Evolutionary conservation across 2,888 invertebrate species (phyloP).

Genomic region (Ormyrus nitidulus): DNA sequence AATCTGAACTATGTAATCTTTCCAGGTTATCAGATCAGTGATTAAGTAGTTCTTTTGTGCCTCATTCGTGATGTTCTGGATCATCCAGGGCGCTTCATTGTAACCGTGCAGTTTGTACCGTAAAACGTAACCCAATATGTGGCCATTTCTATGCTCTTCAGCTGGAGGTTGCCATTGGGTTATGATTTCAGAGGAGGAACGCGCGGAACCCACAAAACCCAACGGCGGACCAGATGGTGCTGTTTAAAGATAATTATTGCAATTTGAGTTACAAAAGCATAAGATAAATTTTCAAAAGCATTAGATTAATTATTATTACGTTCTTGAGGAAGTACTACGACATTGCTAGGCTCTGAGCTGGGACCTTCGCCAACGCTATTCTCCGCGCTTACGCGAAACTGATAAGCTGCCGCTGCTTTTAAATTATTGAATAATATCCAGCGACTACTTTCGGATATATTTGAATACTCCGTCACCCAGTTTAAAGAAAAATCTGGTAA

Average conservation of each 20-base stretch:
- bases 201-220: constrained; percentile 95
- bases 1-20: constrained; percentile 96
- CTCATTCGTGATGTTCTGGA: constrained; percentile 94
- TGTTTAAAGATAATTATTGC: constrained; percentile 69
- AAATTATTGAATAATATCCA: constrained; percentile 89
- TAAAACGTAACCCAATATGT: constrained; percentile 94
- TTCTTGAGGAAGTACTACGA: constrained; percentile 96
- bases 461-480: constrained; percentile 92
- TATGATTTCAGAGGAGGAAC: constrained; percentile 96
- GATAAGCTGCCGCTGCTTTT: constrained; percentile 96
- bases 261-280: too few species aligned
- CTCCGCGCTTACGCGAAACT: constrained; percentile 97
- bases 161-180: constrained; percentile 98
- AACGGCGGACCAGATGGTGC: constrained; percentile 97
- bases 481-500: constrained; percentile 90
- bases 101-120: constrained; percentile 94
- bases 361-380: constrained; percentile 97
- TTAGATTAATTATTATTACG: constrained; percentile 79
- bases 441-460: constrained; percentile 87
- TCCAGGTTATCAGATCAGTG: constrained; percentile 96
- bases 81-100: constrained; percentile 90
- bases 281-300: too few species aligned
- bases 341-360: constrained; percentile 91
- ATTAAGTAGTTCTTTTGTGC: constrained; percentile 93
- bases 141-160: constrained; percentile 96